Percentiles rank a stretch among this genome's conserved stretches.
Conservation (phyloP, 2,888 invertebrate species). For the Drosophila glabriapex region DNA sequence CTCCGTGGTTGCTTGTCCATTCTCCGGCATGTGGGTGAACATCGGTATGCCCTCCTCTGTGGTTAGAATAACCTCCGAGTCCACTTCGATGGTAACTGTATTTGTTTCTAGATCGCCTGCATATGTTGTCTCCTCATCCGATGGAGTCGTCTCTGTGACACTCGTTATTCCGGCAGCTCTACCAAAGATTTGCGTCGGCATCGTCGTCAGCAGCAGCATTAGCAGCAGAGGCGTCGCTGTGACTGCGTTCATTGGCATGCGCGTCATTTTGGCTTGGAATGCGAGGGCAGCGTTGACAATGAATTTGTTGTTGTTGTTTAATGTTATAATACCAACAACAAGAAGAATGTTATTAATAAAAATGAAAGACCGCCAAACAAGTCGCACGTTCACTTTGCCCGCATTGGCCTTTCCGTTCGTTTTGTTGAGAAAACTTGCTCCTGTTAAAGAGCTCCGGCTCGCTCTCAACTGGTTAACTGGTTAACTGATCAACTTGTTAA, state of each 20-base stretch:
- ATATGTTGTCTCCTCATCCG: conserved; percentile 28
- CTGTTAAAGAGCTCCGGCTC: conserved; percentile 39
- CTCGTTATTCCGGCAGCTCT: neutral
- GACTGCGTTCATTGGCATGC: conserved; percentile 58
- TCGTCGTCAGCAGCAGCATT: conserved; percentile 19
- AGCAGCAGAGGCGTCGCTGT: conserved; percentile 20
- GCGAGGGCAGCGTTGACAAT: conserved; percentile 61
- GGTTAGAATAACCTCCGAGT: conserved; percentile 50
- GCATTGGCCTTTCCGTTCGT: conserved; percentile 50
- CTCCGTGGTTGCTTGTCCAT: conserved; percentile 40
- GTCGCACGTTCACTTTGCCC: conserved; percentile 73
- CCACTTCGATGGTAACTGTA: conserved; percentile 50
- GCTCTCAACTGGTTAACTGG: conserved; percentile 31
- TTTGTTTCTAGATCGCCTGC: conserved; percentile 7
- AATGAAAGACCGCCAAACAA: conserved; percentile 55
- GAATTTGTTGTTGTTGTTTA: conserved; percentile 41
- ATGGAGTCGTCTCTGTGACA: neutral
- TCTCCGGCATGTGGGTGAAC: conserved; percentile 38
- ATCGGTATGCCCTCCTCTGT: conserved; percentile 39
- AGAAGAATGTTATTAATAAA: conserved; percentile 24
- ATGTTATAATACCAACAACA: conserved; percentile 18
- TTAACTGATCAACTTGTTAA: conserved; percentile 49
- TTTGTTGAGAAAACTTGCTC: conserved; percentile 56
- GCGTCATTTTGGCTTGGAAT: conserved; percentile 62
- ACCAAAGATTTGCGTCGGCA: conserved; percentile 6